Conservation (phyloP, 2,888 invertebrate species). For the Epistrophella euchroma region DNA sequence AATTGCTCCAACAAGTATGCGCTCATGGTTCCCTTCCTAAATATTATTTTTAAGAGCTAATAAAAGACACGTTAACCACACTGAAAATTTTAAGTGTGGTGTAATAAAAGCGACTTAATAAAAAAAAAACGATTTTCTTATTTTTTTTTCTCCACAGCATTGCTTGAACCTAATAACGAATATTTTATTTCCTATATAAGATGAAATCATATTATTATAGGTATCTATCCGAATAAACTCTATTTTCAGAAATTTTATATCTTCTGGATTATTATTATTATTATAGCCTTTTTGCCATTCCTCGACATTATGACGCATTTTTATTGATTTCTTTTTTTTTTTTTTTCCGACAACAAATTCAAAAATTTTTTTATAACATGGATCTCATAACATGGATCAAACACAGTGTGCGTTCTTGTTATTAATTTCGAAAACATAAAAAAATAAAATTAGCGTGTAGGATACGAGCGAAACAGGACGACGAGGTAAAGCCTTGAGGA, state of each 20-base stretch:
- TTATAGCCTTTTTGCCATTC: not conserved
- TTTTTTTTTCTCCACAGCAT: not conserved
- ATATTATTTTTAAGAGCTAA: too few relatives aligned
- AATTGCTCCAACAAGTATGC: too few relatives aligned
- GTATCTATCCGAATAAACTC: not conserved
- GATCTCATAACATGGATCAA: not conserved
- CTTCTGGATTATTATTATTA: not conserved
- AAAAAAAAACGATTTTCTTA: not conserved
- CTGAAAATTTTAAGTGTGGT: too few relatives aligned
- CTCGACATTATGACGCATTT: not conserved
- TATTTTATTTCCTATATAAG: not conserved
- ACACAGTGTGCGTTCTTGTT: constrained; percentile 13
- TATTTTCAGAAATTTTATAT: constrained; percentile 12
- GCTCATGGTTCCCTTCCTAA: too few relatives aligned
- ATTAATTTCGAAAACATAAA: constrained; percentile 15
- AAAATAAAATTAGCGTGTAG: constrained; percentile 8
- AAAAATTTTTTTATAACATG: too few relatives aligned
- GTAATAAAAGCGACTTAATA: not conserved
- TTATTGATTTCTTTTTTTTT: not conserved
- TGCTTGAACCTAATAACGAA: not conserved
- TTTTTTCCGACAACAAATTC: not conserved
- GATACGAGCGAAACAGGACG: not conserved
- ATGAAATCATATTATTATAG: not conserved
- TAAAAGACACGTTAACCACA: too few relatives aligned
- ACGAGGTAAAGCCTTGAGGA: not conserved